Evolutionary conservation across 2,888 invertebrate genomes (phyloP), one percentile per base, ranked within the genome.

Genomic region (Microplitis manilae): DNA sequence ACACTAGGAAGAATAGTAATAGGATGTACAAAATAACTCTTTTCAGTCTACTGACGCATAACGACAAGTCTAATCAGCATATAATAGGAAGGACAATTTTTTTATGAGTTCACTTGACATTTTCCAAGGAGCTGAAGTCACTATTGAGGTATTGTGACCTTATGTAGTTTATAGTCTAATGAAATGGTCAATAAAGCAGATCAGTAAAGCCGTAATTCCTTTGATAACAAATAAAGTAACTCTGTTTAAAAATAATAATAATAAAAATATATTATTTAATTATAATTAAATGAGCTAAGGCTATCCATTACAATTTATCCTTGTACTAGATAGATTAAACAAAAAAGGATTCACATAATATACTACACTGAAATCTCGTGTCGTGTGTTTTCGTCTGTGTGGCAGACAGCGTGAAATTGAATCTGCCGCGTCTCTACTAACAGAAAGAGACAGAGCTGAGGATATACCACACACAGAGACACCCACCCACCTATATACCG

Each of bases 401-500:
- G 65, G 69, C 69, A 77, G 77, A 77, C 77, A 77, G 73, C 77
- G 77, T 77, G 73, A 77, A 77, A 77, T 77, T 77, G 73, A 77
- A 77, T 77, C 69, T 73, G 73, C 59, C 13, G 50, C 69, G 68
- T 69, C 61, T 75, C 75, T 61, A 61, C 20, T 64, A 69, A 75
- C 75, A 62, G 69, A 68, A 75, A 30, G 50, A 50, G 50, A 50
- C 50, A 50, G 71, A 20, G n/a, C 20, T 38, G n/a, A 30, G 67
- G 67, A 30, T 67, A 73, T 73, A 67, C 59, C n/a, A 73, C 17
- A 59, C 15, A 59, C 7, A 50, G 30, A 9, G 17, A 15, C 70
- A 17, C 9, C 17, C 75, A 8, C 68, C 41, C 67, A 2, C 50
- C 9, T 9, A 50, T 50, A 30, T 17, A 30, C 13, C 67, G 20